These are phyloP conservation scores for Phocides pigmalion DNA, from an alignment of 1,140 invertebrate species.

Conservation along the genomic window DNA sequence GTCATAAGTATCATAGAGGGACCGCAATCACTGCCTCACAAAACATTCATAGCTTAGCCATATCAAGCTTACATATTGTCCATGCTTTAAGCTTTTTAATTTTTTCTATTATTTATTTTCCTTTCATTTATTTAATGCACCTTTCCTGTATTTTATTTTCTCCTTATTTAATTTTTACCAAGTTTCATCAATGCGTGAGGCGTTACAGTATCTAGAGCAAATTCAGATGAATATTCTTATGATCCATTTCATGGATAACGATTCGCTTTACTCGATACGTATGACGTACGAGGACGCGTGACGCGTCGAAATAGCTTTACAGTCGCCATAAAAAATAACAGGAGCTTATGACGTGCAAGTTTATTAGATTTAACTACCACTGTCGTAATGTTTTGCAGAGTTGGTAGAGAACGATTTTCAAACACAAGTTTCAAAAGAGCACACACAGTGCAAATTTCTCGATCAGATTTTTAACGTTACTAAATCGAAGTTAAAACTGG, in stretches of 20 bases:
- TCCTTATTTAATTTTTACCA: conserved; percentile 53
- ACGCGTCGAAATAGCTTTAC: conserved; percentile 52
- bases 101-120: conserved; percentile 65
- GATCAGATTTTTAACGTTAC: conserved; percentile 54
- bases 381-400: conserved; percentile 55
- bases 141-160: conserved; percentile 63
- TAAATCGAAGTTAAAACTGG: conserved; percentile 57
- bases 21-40: conserved; percentile 82
- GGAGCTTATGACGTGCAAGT: conserved; percentile 36
- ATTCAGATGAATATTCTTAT: conserved; percentile 39
- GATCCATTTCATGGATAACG: conserved; percentile 43
- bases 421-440: conserved; percentile 42
- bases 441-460: conserved; percentile 46
- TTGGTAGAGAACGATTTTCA: conserved; percentile 48
- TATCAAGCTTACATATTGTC: conserved; percentile 74
- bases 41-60: conserved; percentile 81
- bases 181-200: conserved; percentile 47
- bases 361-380: conserved; percentile 41
- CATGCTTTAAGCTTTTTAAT: conserved; percentile 79
- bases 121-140: conserved; percentile 59
- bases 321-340: conserved; percentile 41
- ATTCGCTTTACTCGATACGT: conserved; percentile 37
- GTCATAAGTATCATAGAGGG: conserved; percentile 50
- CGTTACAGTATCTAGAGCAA: conserved; percentile 39
- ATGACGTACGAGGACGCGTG: conserved; percentile 37